A percentile compares a stretch with the other conserved stretches of the same genome.
Conservation (phyloP, 2,113 vertebrate genomes). For the Brienomyrus longianalis region DNA sequence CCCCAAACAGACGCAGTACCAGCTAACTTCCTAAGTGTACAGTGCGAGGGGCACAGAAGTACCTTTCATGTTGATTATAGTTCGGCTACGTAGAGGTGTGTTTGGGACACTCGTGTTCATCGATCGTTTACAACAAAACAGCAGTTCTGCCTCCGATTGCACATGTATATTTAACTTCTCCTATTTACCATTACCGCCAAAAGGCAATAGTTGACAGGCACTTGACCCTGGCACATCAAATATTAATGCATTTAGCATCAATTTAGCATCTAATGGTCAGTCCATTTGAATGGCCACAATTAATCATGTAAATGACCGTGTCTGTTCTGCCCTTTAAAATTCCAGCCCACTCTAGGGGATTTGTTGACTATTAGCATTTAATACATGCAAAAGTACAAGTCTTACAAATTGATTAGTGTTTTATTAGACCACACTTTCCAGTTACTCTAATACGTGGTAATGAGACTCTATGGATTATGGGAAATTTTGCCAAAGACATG, state of each 20-base stretch:
- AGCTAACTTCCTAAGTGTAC: background rate
- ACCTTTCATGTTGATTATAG: background rate
- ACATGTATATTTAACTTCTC: background rate
- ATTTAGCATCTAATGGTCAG: background rate
- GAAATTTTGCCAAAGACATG: slow-evolving; percentile 37
- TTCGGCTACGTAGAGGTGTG: background rate
- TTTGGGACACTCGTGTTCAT: background rate
- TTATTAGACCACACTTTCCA: slow-evolving; percentile 35
- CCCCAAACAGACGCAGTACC: background rate
- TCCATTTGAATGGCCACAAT: slow-evolving; percentile 44
- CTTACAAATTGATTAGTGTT: slow-evolving; percentile 57
- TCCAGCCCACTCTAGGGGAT: slow-evolving; percentile 50
- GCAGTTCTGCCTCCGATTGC: background rate
- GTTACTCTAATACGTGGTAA: slow-evolving; percentile 57
- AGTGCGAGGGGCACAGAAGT: background rate
- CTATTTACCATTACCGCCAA: background rate
- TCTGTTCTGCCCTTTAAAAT: slow-evolving; percentile 60
- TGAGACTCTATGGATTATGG: slow-evolving; percentile 44
- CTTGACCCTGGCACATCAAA: background rate
- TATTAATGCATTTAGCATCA: background rate
- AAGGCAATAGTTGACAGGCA: background rate
- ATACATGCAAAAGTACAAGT: slow-evolving; percentile 52
- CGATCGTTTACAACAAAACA: background rate
- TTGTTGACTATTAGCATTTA: slow-evolving; percentile 61
- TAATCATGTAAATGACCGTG: slow-evolving; percentile 56